Percentiles rank a stretch among this genome's conserved stretches.
Evolutionary conservation across 2,113 vertebrate species (phyloP).

Genomic region (Strigops habroptila): DNA sequence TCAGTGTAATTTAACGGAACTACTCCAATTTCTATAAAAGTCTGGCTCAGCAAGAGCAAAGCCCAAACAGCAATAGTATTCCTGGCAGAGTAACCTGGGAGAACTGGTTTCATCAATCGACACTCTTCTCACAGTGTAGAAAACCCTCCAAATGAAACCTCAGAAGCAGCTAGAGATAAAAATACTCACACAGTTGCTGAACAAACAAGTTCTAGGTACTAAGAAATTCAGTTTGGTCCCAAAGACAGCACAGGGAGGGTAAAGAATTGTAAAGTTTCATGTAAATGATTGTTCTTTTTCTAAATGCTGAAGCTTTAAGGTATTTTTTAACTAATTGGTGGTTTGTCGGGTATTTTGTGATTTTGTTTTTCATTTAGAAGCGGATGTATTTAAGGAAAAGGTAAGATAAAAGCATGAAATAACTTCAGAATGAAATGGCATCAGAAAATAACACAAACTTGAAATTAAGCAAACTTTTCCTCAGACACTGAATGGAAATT

Average conservation of each 20-base stretch:
- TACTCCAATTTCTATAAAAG: neutral
- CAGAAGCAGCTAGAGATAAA: neutral
- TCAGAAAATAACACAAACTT: neutral
- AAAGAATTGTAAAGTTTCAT: neutral
- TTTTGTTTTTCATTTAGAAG: neutral
- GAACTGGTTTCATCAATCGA: neutral
- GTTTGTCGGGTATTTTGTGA: neutral
- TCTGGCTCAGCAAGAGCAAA: neutral
- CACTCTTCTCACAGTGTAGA: neutral
- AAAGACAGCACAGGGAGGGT: neutral
- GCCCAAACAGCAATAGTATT: neutral
- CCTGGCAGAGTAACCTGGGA: neutral
- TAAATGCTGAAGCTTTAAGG: neutral
- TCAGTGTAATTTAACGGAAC: neutral
- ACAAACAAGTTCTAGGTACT: neutral
- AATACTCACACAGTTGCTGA: accelerated
- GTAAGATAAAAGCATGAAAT: neutral
- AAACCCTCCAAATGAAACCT: neutral
- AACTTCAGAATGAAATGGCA: neutral
- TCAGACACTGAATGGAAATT: neutral
- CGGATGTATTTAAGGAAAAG: neutral
- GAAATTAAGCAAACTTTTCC: neutral
- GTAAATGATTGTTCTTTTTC: neutral
- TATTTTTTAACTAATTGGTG: neutral
- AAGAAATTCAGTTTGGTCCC: neutral